These are phyloP conservation scores for Drosophila formosana DNA, from an alignment of 2,888 invertebrate species.

Conservation along the genomic window DNA sequence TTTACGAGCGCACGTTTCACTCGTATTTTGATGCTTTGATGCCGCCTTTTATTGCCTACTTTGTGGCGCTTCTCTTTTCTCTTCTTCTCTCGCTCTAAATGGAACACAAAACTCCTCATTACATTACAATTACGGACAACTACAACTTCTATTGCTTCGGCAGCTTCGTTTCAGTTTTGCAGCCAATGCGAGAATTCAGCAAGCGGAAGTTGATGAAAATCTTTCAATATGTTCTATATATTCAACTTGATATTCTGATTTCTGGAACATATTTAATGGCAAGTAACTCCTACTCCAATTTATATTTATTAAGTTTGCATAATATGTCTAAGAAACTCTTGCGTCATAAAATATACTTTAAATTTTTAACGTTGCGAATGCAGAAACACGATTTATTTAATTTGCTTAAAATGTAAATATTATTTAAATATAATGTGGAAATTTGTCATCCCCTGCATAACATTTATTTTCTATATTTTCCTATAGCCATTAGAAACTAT, in stretches of 20 bases:
- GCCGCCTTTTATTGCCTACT: constrained; percentile 69
- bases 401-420: too few relatives aligned
- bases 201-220: background rate
- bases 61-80: constrained; percentile 42
- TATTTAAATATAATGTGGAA: too few relatives aligned
- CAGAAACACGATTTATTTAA: too few relatives aligned
- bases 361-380: background rate
- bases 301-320: too few relatives aligned
- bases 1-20: constrained; percentile 56
- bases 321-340: background rate
- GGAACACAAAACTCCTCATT: constrained; percentile 9
- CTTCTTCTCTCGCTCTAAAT: background rate
- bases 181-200: background rate
- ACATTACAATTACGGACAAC: constrained; percentile 13
- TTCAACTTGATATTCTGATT: background rate
- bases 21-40: constrained; percentile 26
- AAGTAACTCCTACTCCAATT: background rate
- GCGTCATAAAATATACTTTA: background rate
- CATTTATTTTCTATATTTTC: too few relatives aligned
- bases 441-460: too few relatives aligned
- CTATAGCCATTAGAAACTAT: too few relatives aligned
- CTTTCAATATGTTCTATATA: background rate
- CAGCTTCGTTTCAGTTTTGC: background rate
- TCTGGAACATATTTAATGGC: background rate
- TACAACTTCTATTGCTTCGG: background rate